Evolutionary conservation across 2,888 invertebrate genomes (phyloP).

Genomic region (Hirtodrosophila alboralis): DNA sequence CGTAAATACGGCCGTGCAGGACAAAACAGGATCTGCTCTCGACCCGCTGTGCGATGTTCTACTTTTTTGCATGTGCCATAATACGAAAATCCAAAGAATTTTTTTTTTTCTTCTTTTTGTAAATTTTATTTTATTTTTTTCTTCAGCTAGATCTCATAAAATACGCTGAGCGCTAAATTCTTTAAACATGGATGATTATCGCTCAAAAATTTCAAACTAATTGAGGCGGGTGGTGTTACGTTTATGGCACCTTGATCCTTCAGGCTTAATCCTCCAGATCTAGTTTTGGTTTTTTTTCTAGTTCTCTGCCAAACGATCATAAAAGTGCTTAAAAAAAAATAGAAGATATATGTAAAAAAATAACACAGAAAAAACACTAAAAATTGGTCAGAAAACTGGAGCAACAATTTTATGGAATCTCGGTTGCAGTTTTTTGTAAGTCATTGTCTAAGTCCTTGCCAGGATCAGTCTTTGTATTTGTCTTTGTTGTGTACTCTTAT

Average conservation of each 20-base stretch:
- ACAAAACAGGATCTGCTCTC: slow-evolving; percentile 13
- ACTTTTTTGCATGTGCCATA: slow-evolving; percentile 59
- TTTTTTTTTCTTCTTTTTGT: slow-evolving; percentile 19
- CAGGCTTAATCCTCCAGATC: slow-evolving; percentile 49
- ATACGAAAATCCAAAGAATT: slow-evolving; percentile 58
- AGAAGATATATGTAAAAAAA: slow-evolving; percentile 11
- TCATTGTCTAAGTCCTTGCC: neutral
- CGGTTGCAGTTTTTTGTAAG: slow-evolving; percentile 13
- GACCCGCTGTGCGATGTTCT: slow-evolving; percentile 62
- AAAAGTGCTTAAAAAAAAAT: slow-evolving; percentile 38
- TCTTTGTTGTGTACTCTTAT: no score
- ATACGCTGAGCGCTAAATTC: neutral
- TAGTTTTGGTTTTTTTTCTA: slow-evolving; percentile 47
- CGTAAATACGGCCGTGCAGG: slow-evolving; percentile 7
- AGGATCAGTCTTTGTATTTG: neutral
- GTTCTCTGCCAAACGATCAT: slow-evolving; percentile 30
- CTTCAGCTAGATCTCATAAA: slow-evolving; percentile 37
- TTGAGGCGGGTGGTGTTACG: slow-evolving; percentile 69
- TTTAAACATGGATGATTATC: slow-evolving; percentile 38
- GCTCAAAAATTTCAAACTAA: slow-evolving; percentile 64
- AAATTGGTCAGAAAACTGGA: slow-evolving; percentile 73
- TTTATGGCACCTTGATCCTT: slow-evolving; percentile 42
- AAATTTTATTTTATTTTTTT: slow-evolving; percentile 9
- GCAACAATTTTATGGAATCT: slow-evolving; percentile 43
- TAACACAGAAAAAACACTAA: slow-evolving; percentile 40